Percentiles rank a stretch among this genome's conserved stretches.
Evolutionary conservation across 53 echinoderm and acorn worm genomes (phyloP).

Genomic region (Pentamera pediparva): DNA sequence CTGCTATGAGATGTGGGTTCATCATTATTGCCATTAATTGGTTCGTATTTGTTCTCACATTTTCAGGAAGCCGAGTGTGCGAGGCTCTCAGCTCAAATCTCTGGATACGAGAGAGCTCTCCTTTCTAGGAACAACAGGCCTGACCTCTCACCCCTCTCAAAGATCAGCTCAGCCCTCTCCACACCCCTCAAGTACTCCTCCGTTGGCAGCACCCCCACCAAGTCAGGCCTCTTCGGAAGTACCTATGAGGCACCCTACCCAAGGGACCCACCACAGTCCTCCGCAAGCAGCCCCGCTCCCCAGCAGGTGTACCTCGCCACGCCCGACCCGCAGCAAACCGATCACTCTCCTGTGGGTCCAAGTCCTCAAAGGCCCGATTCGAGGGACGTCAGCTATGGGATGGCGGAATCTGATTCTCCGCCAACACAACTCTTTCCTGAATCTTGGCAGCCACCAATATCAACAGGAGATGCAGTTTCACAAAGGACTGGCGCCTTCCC

Average conservation of each 20-base stretch:
- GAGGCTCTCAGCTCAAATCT: constrained; percentile 80
- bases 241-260: no score
- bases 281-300: not conserved
- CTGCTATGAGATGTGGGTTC: no score
- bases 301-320: no score
- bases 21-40: no score
- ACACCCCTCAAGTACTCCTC: not conserved
- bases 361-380: not conserved
- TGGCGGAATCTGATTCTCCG: not conserved
- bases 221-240: no score
- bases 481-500: no score
- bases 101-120: constrained; percentile 88
- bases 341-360: no score
- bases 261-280: not conserved
- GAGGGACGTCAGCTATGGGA: not conserved
- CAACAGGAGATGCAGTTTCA: no score
- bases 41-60: no score
- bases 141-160: constrained; percentile 13
- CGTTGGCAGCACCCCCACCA: no score
- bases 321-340: no score
- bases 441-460: not conserved
- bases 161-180: not conserved
- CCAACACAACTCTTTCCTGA: no score
- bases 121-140: not conserved
- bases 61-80: constrained; percentile 92